These are phyloP conservation scores for Oryzias woworae DNA, from an alignment of 2,113 vertebrate genomes.

Conservation along the genomic window DNA sequence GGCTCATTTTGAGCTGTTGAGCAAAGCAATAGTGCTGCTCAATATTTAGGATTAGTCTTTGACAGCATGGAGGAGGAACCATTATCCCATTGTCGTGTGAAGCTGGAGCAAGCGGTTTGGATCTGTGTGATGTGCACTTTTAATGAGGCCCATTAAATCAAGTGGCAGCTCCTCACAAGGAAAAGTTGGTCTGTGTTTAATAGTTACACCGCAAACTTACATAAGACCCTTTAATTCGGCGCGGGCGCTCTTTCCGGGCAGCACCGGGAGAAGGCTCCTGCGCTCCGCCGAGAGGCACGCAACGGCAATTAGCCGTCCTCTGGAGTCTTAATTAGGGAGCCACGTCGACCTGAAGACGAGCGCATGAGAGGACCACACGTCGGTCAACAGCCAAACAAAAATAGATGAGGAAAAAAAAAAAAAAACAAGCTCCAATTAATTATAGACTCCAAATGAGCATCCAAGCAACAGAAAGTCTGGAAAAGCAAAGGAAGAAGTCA, in stretches of 20 bases:
- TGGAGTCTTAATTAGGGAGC: conserved; percentile 82
- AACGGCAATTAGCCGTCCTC: conserved; percentile 79
- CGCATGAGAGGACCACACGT: conserved; percentile 71
- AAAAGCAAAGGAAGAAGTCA: conserved; percentile 42
- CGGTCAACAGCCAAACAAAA: conserved; percentile 81
- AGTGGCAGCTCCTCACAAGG: conserved; percentile 77
- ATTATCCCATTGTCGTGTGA: conserved; percentile 70
- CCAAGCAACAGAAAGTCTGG: conserved; percentile 43
- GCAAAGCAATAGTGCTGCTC: conserved; percentile 41
- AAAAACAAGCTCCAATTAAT: conserved; percentile 74
- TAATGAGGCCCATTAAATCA: conserved; percentile 82
- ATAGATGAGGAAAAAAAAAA: conserved; percentile 71
- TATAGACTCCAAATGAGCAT: conserved; percentile 73
- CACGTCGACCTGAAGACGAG: conserved; percentile 76
- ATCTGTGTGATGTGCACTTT: conserved; percentile 77
- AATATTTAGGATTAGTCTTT: conserved; percentile 63
- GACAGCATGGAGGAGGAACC: conserved; percentile 57
- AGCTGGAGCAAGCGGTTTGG: conserved; percentile 58
- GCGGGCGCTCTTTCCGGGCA: conserved; percentile 73
- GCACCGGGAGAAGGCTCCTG: conserved; percentile 70
- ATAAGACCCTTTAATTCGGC: conserved; percentile 76
- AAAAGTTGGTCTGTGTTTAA: conserved; percentile 79
- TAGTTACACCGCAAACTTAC: conserved; percentile 79
- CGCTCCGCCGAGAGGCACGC: conserved; percentile 73
- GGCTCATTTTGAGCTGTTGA: conserved; percentile 44